phyloP scores from a whole-genome alignment of 2,113 vertebrate genomes.

The Microcebus jonahi region DNA sequence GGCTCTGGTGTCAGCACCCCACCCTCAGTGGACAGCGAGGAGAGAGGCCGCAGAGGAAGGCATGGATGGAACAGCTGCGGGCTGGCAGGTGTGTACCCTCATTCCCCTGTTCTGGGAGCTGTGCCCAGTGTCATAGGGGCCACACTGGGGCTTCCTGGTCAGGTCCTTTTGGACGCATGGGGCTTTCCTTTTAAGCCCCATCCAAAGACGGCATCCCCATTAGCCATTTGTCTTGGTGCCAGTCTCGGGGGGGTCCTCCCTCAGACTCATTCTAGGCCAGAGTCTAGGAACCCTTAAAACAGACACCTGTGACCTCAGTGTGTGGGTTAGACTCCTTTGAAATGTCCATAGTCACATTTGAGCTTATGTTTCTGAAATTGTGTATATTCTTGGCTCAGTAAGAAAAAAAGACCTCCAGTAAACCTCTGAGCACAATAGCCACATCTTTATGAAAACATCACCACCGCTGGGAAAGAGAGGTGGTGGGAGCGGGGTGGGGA shows the following conservation, averaged over 20 bases:
- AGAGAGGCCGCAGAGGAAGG: neutral
- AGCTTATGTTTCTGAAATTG: conserved; percentile 7
- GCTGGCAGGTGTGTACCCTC: rapidly evolving
- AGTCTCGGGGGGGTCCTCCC: neutral
- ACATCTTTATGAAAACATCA: neutral
- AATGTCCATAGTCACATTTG: neutral
- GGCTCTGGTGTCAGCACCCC: neutral
- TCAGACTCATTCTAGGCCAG: neutral
- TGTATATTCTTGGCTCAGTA: neutral
- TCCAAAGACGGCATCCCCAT: neutral
- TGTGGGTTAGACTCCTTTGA: neutral
- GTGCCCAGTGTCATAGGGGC: neutral
- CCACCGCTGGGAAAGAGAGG: neutral
- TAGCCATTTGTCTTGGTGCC: neutral
- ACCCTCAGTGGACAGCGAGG: neutral
- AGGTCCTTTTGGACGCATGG: neutral
- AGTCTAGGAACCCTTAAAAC: neutral
- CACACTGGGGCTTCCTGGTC: neutral
- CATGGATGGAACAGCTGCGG: neutral
- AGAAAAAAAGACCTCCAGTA: neutral
- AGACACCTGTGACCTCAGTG: neutral
- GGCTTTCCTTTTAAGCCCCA: neutral
- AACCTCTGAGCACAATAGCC: neutral
- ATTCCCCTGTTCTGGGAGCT: neutral
- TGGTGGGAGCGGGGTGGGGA: neutral